Evolutionary conservation across 2,888 invertebrate species (phyloP), one percentile per base, ranked within the genome.

Genomic region (Scaptomyza reducta): DNA sequence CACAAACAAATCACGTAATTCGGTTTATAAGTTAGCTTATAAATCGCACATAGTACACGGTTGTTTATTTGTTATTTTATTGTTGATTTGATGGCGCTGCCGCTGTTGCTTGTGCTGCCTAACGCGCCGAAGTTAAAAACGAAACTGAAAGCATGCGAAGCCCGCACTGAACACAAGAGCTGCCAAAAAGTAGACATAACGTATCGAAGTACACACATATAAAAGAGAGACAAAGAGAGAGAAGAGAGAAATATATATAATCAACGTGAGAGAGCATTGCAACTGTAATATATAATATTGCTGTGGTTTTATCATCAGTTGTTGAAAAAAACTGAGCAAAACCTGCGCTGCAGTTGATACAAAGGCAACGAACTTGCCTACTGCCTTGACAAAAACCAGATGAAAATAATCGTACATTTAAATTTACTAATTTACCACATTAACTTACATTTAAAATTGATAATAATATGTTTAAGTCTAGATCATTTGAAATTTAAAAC

Each of bases 91-190:
- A 14, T 67, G 18, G 40, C 40, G 38, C 18, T 57, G 56, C 50
- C 60, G 45, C 64, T 33, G 22, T 27, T 18, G 50, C 50, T 47
- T 61, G 55, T 75, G 14, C 35, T 83, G 78, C 84, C 76, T 65
- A 58, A 72, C 87, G 72, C 81, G 79, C 55, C 85, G 77, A 83
- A 80, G 83, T 67, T 74, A 56, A 87, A 88, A 89, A 83, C 81
- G 89, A 89, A 89, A 89, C 89, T 89, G 89, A 89, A 89, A 87
- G 79, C 79, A 67, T 69, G 51, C 71, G 29, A 57, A 44, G 59
- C 61, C 65, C 62, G 41, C 70, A 56, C 56, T 46, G 35, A 53
- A 53, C 64, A 40, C 68, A 68, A 79, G 72, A 79, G 76, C 76
- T 73, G 63, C 64, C 65, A 57, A 71, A 73, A 70, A 63, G 79